Base-by-base conservation (phyloP, 2,888 invertebrate species). In the Aleiodes leptofemur region DNA sequence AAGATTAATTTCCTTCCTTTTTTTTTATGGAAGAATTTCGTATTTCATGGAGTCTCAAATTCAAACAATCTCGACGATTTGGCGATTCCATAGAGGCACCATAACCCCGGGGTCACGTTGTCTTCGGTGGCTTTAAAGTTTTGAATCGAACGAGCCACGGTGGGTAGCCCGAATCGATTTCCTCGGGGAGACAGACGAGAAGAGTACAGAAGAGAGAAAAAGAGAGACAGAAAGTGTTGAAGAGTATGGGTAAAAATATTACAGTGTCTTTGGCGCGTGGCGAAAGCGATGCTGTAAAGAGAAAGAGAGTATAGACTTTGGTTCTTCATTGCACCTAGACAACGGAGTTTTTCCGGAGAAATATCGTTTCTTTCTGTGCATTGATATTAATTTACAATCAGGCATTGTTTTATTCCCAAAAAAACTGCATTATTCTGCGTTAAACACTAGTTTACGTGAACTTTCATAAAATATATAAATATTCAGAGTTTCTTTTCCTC, bases 151-250 rank as follows among this genome's bases (percentile, higher is more conserved):
- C 69, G 59, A 76, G 29, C 73, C 73, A 55, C 70, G 29, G 14
- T 57, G 68, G 66, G 50, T 50, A 48, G 74, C 34, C 34, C 9
- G 74, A 73, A 79, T 80, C 83, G 83, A 83, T 83, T 83, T 83
- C 83, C 83, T 83, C 64, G 31, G 83, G 82, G 83, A 83, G 74
- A 77, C 76, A 76, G 78, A 81, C 82, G 78, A 81, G 80, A 79
- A 79, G 81, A 79, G 81, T 79, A 82, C 78, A 82, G 78, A 76
- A 55, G 59, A 70, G 53, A 69, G 29, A 31, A 55, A 69, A 70
- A 59, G 72, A 29, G 50, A 71, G 55, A 48, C 34, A 6, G 9
- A 50, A 29, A 66, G 48, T 29, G 23, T 3, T 50, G 23, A 29
- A 13, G 4, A 66, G 50, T 50, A 8, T 66, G 9, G 23, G 23